Evolutionary conservation across 2,888 invertebrate species (phyloP).

Genomic region (Uloborus plumipes): DNA sequence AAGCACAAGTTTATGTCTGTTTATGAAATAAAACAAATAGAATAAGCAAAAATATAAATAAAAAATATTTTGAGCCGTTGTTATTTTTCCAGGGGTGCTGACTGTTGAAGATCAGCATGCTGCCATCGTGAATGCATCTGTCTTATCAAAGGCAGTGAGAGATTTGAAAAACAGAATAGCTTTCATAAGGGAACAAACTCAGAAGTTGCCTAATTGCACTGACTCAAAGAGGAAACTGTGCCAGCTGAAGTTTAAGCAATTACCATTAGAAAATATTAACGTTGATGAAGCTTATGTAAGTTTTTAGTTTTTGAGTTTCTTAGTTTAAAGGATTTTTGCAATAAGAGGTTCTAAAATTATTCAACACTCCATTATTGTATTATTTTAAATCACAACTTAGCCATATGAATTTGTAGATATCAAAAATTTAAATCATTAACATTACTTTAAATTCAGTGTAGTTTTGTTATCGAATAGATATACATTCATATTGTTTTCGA

Average conservation of each 20-base stretch:
- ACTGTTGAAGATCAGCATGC: constrained; percentile 45
- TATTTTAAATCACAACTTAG: neutral
- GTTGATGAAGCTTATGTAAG: constrained; percentile 52
- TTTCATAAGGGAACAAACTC: constrained; percentile 29
- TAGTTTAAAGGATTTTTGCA: neutral
- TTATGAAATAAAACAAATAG: no score
- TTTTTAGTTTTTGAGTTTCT: neutral
- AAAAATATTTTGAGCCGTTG: neutral
- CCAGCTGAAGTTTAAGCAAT: constrained; percentile 30
- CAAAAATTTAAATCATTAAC: no score
- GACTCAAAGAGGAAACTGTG: constrained; percentile 39
- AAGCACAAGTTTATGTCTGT: no score
- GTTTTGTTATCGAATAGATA: no score
- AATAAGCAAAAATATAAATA: no score
- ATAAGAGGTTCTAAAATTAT: no score
- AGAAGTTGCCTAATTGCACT: constrained; percentile 40
- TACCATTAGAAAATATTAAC: constrained; percentile 42
- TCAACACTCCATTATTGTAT: neutral
- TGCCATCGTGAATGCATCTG: constrained; percentile 42
- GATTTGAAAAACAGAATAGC: constrained; percentile 37
- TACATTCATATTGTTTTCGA: no score
- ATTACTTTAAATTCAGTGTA: no score
- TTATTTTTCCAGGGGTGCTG: constrained; percentile 38
- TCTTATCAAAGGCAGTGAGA: constrained; percentile 33
- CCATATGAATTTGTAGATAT: no score